Conservation (phyloP, 2,888 invertebrate genomes). For the Heterodera filipjevi region DNA sequence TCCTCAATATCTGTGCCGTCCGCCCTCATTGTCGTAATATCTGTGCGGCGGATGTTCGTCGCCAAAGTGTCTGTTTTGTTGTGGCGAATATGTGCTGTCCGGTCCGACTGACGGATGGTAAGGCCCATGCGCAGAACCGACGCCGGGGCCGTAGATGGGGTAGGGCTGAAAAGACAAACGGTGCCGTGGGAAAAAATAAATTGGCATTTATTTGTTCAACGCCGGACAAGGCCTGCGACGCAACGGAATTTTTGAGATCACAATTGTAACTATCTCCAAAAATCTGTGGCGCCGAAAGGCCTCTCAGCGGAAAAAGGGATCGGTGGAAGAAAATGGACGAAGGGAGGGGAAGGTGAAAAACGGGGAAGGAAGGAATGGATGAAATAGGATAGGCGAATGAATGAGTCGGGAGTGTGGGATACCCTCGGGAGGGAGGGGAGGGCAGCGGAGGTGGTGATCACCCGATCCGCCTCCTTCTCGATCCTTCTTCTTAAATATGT, state of each 20-base stretch:
- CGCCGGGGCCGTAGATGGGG: slow-evolving; percentile 7
- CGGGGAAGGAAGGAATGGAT: slow-evolving; percentile 15
- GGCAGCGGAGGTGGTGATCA: not conserved
- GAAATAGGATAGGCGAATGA: slow-evolving; percentile 17
- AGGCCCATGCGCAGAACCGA: not conserved
- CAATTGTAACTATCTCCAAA: slow-evolving; percentile 41
- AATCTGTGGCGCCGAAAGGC: slow-evolving; percentile 47
- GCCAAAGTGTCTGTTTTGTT: not conserved
- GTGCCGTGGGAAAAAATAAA: not conserved
- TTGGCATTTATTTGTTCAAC: not conserved
- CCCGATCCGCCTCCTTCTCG: slow-evolving; percentile 7
- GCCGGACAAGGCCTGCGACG: slow-evolving; percentile 40
- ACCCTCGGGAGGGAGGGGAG: not conserved
- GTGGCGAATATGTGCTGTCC: slow-evolving; percentile 3
- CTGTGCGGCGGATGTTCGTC: not conserved
- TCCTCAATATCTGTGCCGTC: not conserved
- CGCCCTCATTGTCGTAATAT: not conserved
- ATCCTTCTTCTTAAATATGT: slow-evolving; percentile 9
- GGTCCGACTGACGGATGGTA: not conserved
- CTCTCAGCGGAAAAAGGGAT: slow-evolving; percentile 9
- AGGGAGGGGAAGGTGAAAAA: not conserved
- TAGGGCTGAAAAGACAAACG: slow-evolving; percentile 6
- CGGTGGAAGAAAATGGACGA: not conserved
- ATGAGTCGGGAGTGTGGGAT: slow-evolving; percentile 1
- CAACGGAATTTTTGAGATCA: slow-evolving; percentile 50